Evolutionary conservation across 1,140 invertebrate species (phyloP).

Genomic region (Rhagoletis zephyria): DNA sequence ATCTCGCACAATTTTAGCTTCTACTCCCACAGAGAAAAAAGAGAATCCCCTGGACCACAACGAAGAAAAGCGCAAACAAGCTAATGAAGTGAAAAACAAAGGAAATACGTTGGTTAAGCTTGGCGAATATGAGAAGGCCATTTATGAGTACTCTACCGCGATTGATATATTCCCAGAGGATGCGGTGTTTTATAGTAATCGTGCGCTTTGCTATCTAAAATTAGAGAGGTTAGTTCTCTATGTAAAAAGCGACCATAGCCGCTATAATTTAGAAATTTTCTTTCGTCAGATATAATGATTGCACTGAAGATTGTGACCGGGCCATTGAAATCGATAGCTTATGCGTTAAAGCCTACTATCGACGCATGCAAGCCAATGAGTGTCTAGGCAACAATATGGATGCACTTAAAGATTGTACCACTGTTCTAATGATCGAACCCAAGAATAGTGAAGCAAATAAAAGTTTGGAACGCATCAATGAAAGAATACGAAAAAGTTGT

Average conservation of each 20-base stretch:
- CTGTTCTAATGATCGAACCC: constrained; percentile 67
- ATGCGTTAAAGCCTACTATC: constrained; percentile 69
- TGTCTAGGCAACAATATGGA: constrained; percentile 68
- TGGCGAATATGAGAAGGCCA: constrained; percentile 85
- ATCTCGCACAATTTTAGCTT: neutral
- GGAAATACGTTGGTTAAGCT: constrained; percentile 88
- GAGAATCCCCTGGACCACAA: constrained; percentile 62
- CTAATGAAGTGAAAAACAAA: constrained; percentile 75
- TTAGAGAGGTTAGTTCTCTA: constrained; percentile 79
- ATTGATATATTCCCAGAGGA: constrained; percentile 85
- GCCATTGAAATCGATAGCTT: constrained; percentile 66
- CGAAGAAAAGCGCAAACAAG: constrained; percentile 72
- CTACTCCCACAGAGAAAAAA: constrained; percentile 65
- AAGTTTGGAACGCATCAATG: constrained; percentile 66
- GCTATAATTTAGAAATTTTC: neutral
- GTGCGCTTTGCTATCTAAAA: constrained; percentile 90
- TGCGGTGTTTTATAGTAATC: constrained; percentile 88
- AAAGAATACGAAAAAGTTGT: constrained; percentile 63
- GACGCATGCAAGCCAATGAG: constrained; percentile 72
- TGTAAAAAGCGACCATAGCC: neutral
- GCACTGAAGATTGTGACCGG: constrained; percentile 67
- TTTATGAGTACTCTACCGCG: constrained; percentile 85
- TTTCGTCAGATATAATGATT: constrained; percentile 62
- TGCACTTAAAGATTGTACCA: constrained; percentile 70
- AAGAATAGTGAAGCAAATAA: constrained; percentile 69